These are phyloP conservation scores for Mongoloraphidia duomilia DNA, from an alignment of 2,888 invertebrate genomes.

Conservation along the genomic window DNA sequence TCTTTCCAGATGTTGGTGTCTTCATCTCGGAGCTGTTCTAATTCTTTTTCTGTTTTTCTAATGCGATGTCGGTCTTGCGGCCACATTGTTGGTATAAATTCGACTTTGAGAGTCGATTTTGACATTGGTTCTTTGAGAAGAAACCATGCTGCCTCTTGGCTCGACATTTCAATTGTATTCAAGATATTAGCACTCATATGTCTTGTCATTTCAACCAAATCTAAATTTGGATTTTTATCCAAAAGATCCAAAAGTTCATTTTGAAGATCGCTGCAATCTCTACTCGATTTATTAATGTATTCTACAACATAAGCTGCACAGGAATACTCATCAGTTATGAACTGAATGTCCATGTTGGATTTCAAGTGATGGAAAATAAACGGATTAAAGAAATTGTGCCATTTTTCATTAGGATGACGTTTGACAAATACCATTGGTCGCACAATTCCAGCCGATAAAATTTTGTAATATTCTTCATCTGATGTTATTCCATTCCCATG, in stretches of 20 bases:
- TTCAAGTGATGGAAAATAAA: conserved; percentile 10
- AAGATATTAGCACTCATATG: conserved; percentile 21
- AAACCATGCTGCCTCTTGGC: conserved; percentile 25
- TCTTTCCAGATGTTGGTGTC: conserved; percentile 27
- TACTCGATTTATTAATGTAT: conserved; percentile 25
- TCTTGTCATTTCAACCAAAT: conserved; percentile 19
- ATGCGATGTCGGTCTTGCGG: conserved; percentile 25
- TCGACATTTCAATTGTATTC: conserved; percentile 23
- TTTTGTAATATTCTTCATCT: conserved; percentile 18
- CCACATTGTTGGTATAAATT: conserved; percentile 21
- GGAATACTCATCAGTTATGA: conserved; percentile 26
- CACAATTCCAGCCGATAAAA: conserved; percentile 12
- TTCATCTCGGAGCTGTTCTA: conserved; percentile 19
- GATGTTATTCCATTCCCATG: conserved; percentile 13
- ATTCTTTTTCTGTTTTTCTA: conserved; percentile 21
- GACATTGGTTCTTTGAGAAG: conserved; percentile 28
- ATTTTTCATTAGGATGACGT: too few relatives aligned
- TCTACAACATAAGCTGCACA: conserved; percentile 28
- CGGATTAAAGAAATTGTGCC: too few relatives aligned
- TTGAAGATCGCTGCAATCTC: conserved; percentile 24
- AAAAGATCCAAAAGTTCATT: conserved; percentile 20
- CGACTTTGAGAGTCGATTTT: conserved; percentile 18
- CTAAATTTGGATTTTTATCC: conserved; percentile 24
- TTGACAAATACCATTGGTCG: too few relatives aligned
- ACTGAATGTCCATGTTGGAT: conserved; percentile 26